These are phyloP conservation scores for Hyphantria cunea DNA, from an alignment of 1,140 invertebrate species.

Conservation along the genomic window DNA sequence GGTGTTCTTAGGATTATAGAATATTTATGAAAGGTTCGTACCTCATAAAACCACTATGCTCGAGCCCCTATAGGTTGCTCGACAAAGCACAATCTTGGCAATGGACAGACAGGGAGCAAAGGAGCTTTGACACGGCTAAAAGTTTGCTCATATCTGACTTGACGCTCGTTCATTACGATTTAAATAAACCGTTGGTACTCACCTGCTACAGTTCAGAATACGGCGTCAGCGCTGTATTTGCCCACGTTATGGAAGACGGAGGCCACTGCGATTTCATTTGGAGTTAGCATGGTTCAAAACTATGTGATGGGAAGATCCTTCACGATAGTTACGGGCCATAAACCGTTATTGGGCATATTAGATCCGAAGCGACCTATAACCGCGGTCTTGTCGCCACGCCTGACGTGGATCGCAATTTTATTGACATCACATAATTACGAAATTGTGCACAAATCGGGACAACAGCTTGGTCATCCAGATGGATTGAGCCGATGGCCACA, in stretches of 20 bases:
- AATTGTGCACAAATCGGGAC: slow-evolving; percentile 38
- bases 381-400: slow-evolving; percentile 42
- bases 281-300: slow-evolving; percentile 55
- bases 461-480: slow-evolving; percentile 44
- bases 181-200: slow-evolving; percentile 24
- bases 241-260: slow-evolving; percentile 57
- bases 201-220: slow-evolving; percentile 71
- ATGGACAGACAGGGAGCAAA: slow-evolving; percentile 10
- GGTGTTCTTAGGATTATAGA: slow-evolving; percentile 63
- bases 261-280: slow-evolving; percentile 59
- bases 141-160: not conserved
- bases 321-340: slow-evolving; percentile 64
- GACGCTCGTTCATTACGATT: slow-evolving; percentile 34
- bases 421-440: not conserved
- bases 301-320: slow-evolving; percentile 50
- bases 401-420: not conserved
- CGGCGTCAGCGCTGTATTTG: slow-evolving; percentile 71
- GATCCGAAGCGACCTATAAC: slow-evolving; percentile 51
- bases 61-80: slow-evolving; percentile 3
- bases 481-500: slow-evolving; percentile 46
- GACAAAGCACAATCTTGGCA: slow-evolving; percentile 8
- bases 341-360: slow-evolving; percentile 73
- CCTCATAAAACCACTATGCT: slow-evolving; percentile 44
- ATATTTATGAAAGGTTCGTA: slow-evolving; percentile 63
- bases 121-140: slow-evolving; percentile 1